Percentiles rank a stretch among this genome's conserved stretches.
Evolutionary conservation across 1,140 invertebrate genomes (phyloP).

Genomic region (Bombus superbus): DNA sequence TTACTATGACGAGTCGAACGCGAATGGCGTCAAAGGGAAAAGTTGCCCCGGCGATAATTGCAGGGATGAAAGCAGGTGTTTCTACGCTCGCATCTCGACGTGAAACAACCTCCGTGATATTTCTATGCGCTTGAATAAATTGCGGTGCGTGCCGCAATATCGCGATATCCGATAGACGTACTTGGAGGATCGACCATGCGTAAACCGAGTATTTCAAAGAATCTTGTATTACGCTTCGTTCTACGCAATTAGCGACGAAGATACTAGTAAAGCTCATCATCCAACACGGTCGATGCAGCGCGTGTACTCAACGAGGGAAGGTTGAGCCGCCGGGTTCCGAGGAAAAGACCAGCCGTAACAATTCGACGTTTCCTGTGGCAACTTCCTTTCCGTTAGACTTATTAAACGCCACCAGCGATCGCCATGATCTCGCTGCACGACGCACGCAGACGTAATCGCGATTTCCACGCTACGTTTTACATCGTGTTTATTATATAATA

Average conservation of each 20-base stretch:
- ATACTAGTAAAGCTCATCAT: conserved; percentile 1
- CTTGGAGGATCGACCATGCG: not conserved
- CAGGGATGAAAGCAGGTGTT: conserved; percentile 21
- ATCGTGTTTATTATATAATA: conserved; percentile 18
- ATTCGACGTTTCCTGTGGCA: conserved; percentile 48
- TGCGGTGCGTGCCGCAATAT: not conserved
- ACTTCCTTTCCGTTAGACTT: conserved; percentile 42
- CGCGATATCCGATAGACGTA: not conserved
- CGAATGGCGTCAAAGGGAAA: not conserved
- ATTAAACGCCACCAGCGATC: not conserved
- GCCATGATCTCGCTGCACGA: too few relatives aligned
- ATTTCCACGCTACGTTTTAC: not conserved
- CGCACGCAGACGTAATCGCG: not conserved
- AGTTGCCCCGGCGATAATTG: conserved; percentile 13
- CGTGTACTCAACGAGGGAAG: not conserved
- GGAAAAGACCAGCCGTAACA: conserved; percentile 23
- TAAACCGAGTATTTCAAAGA: not conserved
- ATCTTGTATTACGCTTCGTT: not conserved
- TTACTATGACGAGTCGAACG: not conserved
- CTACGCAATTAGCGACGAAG: conserved; percentile 8
- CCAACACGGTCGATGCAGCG: not conserved
- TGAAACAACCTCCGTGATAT: not conserved
- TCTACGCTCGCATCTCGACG: not conserved
- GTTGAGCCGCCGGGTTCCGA: not conserved
- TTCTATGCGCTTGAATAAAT: conserved; percentile 19